Base-by-base conservation (phyloP, 2,797 vertebrate genomes). In the Fistularia tabacaria region DNA sequence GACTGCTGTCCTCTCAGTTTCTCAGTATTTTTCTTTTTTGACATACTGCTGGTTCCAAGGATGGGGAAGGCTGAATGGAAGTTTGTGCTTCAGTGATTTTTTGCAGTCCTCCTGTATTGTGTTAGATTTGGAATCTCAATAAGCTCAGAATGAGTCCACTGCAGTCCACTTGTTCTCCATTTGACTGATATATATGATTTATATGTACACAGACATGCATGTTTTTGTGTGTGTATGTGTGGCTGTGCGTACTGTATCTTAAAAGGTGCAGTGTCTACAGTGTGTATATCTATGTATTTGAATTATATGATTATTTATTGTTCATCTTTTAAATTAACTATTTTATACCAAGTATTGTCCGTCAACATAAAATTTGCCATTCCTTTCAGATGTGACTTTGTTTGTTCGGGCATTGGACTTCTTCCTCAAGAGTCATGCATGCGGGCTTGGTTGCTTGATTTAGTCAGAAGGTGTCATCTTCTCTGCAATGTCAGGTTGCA, bases 391-490 rank as follows among this genome's bases (percentile, higher is more conserved):
- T 25, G 41, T n/a, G n/a, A n/a, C n/a, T n/a, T n/a, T n/a, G n/a
- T 50, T 66, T 64, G 65, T 76, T 76, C 73, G 59, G 49, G 60
- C 54, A 64, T 82, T 71, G 44, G 57, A 46, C 79, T 36, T 80
- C 74, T 59, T 43, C 47, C 56, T 42, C 49, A 45, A 62, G 67
- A 71, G 47, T 64, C 70, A 57, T 51, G 53, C 59, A 46, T 61
- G 37, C 57, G 73, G 47, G 25, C 62, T 37, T 9, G 11, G 53
- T 51, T 66, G 60, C 69, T 78, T 66, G 25, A 79, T 82, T 80
- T 83, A 77, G 77, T 79, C 48, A 14, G 49, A 69, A 71, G 67
- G 56, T 69, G 64, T 80, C 58, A 69, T 57, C 64, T 57, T 74
- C 51, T 64, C 52, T 25, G 38, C 61, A 59, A 38, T 68, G 68